phyloP scores from a whole-genome alignment of 2,888 invertebrate genomes.

The Drosophila anomalata region DNA sequence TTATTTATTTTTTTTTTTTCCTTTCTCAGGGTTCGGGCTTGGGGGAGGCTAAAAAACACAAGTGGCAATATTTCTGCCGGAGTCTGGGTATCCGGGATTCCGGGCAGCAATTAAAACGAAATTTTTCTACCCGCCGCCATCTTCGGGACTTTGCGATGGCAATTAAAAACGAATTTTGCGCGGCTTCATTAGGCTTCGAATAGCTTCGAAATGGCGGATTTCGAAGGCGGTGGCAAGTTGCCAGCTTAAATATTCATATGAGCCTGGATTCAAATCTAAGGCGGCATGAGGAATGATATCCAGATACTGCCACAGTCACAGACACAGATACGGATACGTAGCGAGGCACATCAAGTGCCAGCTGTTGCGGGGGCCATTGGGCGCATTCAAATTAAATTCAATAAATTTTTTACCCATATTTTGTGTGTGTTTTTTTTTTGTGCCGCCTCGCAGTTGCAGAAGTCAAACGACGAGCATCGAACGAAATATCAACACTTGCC shows the following conservation, averaged over 20 bases:
- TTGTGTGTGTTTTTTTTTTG: slow-evolving; percentile 35
- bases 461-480: slow-evolving; percentile 41
- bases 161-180: slow-evolving; percentile 81
- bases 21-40: neutral
- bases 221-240: slow-evolving; percentile 35
- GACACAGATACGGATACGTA: slow-evolving; percentile 1
- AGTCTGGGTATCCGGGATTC: slow-evolving; percentile 37
- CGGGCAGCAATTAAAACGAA: slow-evolving; percentile 74
- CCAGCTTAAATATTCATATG: slow-evolving; percentile 70
- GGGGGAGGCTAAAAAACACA: slow-evolving; percentile 69
- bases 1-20: neutral
- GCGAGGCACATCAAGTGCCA: slow-evolving; percentile 44
- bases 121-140: slow-evolving; percentile 74
- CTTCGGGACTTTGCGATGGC: slow-evolving; percentile 71
- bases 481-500: slow-evolving; percentile 70
- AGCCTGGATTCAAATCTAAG: slow-evolving; percentile 34
- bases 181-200: slow-evolving; percentile 70
- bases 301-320: slow-evolving; percentile 8
- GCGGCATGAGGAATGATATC: slow-evolving; percentile 30
- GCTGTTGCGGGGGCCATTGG: slow-evolving; percentile 61
- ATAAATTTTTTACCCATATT: slow-evolving; percentile 64
- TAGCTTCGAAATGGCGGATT: slow-evolving; percentile 43
- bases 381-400: slow-evolving; percentile 78
- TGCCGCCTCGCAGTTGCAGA: slow-evolving; percentile 56
- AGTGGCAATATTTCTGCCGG: slow-evolving; percentile 60